Conservation (phyloP, 2,888 invertebrate genomes). For the Clunio marinus region DNA sequence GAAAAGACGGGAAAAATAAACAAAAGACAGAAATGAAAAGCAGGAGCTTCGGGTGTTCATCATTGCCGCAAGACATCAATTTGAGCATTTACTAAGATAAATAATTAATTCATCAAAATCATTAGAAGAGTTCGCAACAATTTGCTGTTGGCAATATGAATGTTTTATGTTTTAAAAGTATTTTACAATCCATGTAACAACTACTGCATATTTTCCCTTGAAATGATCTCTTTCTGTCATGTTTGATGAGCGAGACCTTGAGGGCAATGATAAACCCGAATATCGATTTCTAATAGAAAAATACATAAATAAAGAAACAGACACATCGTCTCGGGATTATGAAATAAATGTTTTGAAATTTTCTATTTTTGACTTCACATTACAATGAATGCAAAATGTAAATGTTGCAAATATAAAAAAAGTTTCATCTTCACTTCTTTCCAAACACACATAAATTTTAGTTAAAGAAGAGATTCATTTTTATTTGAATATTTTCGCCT, state of each 20-base stretch:
- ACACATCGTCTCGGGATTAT: conserved; percentile 30
- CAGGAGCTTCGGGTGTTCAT: neutral
- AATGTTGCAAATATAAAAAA: neutral
- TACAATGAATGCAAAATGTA: neutral
- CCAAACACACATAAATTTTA: conserved; percentile 24
- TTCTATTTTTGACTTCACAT: conserved; percentile 1
- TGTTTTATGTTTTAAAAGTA: neutral
- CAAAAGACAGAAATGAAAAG: conserved; percentile 3
- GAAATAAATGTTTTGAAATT: neutral
- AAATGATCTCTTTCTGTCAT: neutral
- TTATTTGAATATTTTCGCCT: neutral
- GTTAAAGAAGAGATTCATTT: neutral
- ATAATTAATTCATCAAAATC: conserved; percentile 15
- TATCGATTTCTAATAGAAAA: conserved; percentile 17
- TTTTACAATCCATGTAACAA: neutral
- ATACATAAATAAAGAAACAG: conserved; percentile 32
- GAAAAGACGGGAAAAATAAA: neutral
- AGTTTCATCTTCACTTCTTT: conserved; percentile 18
- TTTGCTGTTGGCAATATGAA: neutral
- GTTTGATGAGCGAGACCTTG: conserved; percentile 24
- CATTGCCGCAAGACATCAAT: neutral
- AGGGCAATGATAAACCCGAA: neutral
- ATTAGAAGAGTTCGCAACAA: neutral
- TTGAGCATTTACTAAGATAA: conserved; percentile 2
- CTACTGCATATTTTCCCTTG: too few relatives aligned